A percentile compares a stretch with the other conserved stretches of the same genome.
phyloP scores from a whole-genome alignment of 2,113 vertebrate genomes.

The Mustela nigripes region DNA sequence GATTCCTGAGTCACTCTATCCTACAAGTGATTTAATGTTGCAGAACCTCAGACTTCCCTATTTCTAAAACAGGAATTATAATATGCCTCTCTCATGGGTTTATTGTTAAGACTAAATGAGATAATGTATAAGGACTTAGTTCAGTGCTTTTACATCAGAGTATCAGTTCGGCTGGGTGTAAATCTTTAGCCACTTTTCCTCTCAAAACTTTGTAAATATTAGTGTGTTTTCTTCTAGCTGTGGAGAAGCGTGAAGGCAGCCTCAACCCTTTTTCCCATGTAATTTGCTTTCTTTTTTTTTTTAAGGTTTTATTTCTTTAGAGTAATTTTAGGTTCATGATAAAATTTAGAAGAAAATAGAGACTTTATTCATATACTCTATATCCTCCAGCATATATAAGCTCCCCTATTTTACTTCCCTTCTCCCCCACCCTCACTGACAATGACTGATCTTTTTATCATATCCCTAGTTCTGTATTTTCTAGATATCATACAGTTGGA shows the following conservation, averaged over 20 bases:
- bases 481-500: neutral
- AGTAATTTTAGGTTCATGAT: too few relatives aligned
- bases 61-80: neutral
- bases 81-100: neutral
- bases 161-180: neutral
- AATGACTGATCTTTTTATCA: neutral
- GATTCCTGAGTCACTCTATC: neutral
- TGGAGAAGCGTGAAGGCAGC: neutral
- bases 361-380: too few relatives aligned
- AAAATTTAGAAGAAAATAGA: too few relatives aligned
- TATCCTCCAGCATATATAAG: too few relatives aligned
- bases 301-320: too few relatives aligned
- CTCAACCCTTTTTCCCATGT: too few relatives aligned
- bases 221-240: neutral
- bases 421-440: neutral
- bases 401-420: too few relatives aligned
- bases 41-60: neutral
- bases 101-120: neutral
- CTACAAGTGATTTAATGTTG: neutral
- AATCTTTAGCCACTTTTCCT: neutral
- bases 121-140: neutral
- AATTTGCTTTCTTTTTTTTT: too few relatives aligned
- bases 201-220: neutral
- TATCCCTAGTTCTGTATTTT: neutral
- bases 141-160: neutral